Base-by-base conservation (phyloP, 2,888 invertebrate species). In the Ditula angustiorana region DNA sequence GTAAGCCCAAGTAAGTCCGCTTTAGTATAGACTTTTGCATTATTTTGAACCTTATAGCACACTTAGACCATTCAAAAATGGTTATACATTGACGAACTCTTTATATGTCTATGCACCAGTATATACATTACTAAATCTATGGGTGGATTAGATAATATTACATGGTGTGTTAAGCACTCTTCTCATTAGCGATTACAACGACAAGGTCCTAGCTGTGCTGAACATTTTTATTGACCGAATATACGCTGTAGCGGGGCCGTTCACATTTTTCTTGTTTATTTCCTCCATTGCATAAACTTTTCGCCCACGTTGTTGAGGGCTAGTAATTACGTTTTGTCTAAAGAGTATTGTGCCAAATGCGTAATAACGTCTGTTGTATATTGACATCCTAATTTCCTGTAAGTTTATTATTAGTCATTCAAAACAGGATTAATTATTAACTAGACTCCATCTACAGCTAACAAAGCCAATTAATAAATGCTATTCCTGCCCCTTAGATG, bases 301-400 rank as follows among this genome's bases (percentile, higher is more conserved):
- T 35, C 53, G 23, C 53, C 53, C 23, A 53, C 53, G 23, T 13
- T 33, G 5, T 53, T 53, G 33, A 19, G 10, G 7, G 50, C n/a
- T 13, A n/a, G 33, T 13, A 23, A 33, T 30, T 50, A 52, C 16
- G 46, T 35, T 35, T 35, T 7, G 23, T 23, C 11, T 23, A 21
- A 8, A 33, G 16, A 13, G 13, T 35, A 41, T n/a, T 10, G 23
- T 53, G 53, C 53, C 53, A 53, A 53, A 53, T 35, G 53, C 53
- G 53, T 53, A 23, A 53, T 5, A 13, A 35, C 13, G 7, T 11
- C 10, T 26, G 16, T 11, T 30, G 30, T 33, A 5, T 11, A n/a
- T 7, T 21, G 7, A 35, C 26, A 26, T 26, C 0, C 4, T 49
- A 13, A 46, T 46, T 49, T 49, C 47, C 26, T 4, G 50, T 50